These are phyloP conservation scores for Cervus canadensis DNA, from an alignment of 2,113 vertebrate species.

Conservation along the genomic window DNA sequence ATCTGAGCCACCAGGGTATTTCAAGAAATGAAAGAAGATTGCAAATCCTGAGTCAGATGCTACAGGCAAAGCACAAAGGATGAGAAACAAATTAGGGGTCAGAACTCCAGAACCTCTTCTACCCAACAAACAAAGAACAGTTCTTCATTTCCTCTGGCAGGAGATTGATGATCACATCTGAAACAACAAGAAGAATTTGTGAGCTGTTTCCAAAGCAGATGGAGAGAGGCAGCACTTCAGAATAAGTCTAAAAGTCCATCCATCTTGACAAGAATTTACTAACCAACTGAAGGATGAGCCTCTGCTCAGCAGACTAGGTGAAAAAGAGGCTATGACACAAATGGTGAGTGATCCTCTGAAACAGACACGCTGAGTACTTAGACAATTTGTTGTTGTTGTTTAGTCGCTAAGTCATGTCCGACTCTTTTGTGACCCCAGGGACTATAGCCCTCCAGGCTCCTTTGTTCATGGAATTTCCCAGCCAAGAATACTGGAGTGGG, in stretches of 20 bases:
- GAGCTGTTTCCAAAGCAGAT: slow-evolving; percentile 59
- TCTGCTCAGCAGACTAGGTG: background rate
- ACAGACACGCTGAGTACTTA: background rate
- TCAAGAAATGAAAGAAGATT: slow-evolving; percentile 14
- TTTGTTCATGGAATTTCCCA: background rate
- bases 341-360: background rate
- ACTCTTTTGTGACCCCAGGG: background rate
- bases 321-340: background rate
- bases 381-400: background rate
- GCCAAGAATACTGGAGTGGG: background rate
- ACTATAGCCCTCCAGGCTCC: background rate
- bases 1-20: background rate
- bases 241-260: slow-evolving; percentile 23
- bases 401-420: background rate
- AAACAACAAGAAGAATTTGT: slow-evolving; percentile 53
- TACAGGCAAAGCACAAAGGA: background rate
- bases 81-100: slow-evolving; percentile 6
- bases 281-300: background rate
- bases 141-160: slow-evolving; percentile 52
- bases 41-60: background rate
- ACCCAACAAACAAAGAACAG: slow-evolving; percentile 4
- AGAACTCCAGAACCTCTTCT: slow-evolving; percentile 5
- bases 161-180: slow-evolving; percentile 45
- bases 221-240: background rate
- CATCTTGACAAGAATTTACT: slow-evolving; percentile 33